Conservation (phyloP, 2,888 invertebrate species). For the Agrilus biguttatus region DNA sequence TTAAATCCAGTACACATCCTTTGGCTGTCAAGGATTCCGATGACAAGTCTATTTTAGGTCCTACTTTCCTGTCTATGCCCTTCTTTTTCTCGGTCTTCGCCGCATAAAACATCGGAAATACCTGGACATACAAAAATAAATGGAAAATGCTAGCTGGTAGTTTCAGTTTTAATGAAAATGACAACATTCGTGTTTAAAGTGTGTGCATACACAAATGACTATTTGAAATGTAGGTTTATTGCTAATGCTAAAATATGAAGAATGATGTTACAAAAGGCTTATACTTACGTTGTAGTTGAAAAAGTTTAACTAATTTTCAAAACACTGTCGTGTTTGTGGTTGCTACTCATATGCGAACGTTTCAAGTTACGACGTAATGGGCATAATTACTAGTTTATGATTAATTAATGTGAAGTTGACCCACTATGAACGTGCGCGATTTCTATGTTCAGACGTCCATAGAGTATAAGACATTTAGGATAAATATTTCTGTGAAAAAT, state of each 20-base stretch:
- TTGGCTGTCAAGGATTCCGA: conserved; percentile 51
- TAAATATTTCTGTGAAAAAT: too few species aligned
- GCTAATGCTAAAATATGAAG: not conserved
- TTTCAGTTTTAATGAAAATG: conserved; percentile 10
- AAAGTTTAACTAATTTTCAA: conserved; percentile 26
- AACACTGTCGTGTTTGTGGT: conserved; percentile 43
- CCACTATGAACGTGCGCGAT: conserved; percentile 16
- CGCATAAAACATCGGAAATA: conserved; percentile 22
- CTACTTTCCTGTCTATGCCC: conserved; percentile 28
- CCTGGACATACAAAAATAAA: conserved; percentile 14
- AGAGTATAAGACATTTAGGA: too few species aligned
- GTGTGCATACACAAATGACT: not conserved
- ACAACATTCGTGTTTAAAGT: conserved; percentile 9
- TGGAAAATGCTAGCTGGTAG: not conserved
- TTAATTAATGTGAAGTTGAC: conserved; percentile 2
- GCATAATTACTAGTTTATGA: conserved; percentile 1
- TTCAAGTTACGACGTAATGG: too few species aligned
- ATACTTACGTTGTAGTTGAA: conserved; percentile 31
- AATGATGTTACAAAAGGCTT: conserved; percentile 5
- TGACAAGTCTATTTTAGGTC: conserved; percentile 35
- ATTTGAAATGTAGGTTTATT: not conserved
- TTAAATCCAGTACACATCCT: conserved; percentile 41
- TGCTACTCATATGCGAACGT: conserved; percentile 5
- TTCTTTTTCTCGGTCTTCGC: conserved; percentile 30
- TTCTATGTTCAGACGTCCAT: conserved; percentile 12